Percentiles rank a stretch among this genome's conserved stretches.
Evolutionary conservation across 2,797 vertebrate genomes (phyloP).

Genomic region (Sebastes wilsoni): DNA sequence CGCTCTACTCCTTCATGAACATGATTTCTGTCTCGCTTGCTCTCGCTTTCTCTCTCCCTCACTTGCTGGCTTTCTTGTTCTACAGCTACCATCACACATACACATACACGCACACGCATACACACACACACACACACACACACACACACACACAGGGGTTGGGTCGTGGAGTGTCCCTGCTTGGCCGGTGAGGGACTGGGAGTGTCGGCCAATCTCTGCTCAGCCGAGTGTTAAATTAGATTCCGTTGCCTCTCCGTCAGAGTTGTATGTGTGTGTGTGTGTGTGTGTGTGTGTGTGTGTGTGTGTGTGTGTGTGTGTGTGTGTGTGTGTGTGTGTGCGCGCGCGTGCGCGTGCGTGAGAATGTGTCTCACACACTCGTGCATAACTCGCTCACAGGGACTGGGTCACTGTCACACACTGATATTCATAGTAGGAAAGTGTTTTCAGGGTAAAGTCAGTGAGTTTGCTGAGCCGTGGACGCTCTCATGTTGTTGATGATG

Average conservation of each 20-base stretch:
- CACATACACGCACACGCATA: conserved; percentile 13
- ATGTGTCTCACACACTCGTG: conserved; percentile 25
- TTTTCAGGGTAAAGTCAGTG: conserved; percentile 8
- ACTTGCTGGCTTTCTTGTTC: conserved; percentile 50
- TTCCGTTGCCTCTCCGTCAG: conserved; percentile 77
- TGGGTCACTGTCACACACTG: conserved; percentile 60
- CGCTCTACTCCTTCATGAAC: conserved; percentile 35
- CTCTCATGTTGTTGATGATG: not conserved
- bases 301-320: conserved; percentile 25
- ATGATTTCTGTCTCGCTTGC: conserved; percentile 27
- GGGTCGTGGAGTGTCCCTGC: conserved; percentile 57
- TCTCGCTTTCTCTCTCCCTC: conserved; percentile 7
- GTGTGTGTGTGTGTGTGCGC: conserved; percentile 25
- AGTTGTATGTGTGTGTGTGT: conserved; percentile 34
- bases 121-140: conserved; percentile 25
- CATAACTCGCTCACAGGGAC: conserved; percentile 52
- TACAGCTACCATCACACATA: conserved; percentile 22
- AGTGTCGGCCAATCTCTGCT: conserved; percentile 81
- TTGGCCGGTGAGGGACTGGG: conserved; percentile 62
- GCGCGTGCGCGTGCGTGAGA: conserved; percentile 21
- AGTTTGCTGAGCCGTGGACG: not conserved
- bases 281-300: conserved; percentile 22
- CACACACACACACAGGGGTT: conserved; percentile 14
- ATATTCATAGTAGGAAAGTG: conserved; percentile 25
- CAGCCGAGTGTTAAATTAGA: conserved; percentile 83